Base-by-base conservation (phyloP, 2,888 invertebrate genomes). In the Melanostoma scalare region DNA sequence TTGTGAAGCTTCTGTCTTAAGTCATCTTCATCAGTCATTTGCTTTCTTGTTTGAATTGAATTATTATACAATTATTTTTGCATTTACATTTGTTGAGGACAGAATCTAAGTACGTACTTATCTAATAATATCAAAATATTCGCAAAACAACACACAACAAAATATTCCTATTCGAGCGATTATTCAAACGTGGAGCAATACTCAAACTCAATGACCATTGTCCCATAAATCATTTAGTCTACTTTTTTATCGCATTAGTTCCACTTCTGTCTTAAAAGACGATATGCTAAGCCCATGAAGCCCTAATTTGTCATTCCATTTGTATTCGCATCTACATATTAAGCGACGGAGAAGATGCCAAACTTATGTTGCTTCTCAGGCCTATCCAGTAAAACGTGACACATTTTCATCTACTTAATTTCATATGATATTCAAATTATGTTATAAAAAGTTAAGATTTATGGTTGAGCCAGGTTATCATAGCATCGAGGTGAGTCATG, bases 321-420 rank as follows among this genome's bases (percentile, higher is more conserved):
- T 68, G 60, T 53, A 68, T 60, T 56, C 65, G 2, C 56, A 56
- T 65, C 55, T 40, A 55, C 10, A 4, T 52, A 8, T 48, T 56
- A 56, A 20, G 20, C 40, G 65, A 74, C 50, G 38, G 48, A 20
- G 20, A 20, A 20, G 20, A 20, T 20, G 20, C 20, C 20, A 65
- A 65, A 65, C 65, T 74, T 38, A 65, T 65, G 40, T 55, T 53
- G 60, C 48, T 44, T 58, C 44, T 31, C 58, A 58, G 35, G 58
- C 36, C 67, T 36, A 56, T 67, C 48, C 38, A 68, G 67, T 53
- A 60, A 60, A 60, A 68, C 75, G 75, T 75, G 75, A 75, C 60
- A 35, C 46, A 3, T 9, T 60, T 61, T 52, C 35, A 20, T 61
- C 33, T 46, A 4, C 3, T 44, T 46, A 44, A 52, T 60, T 35